Percentiles rank a stretch among this genome's conserved stretches.
phyloP scores from a whole-genome alignment of 1,140 invertebrate species.

The fruit fly (Drosophila melanogaster) region DNA sequence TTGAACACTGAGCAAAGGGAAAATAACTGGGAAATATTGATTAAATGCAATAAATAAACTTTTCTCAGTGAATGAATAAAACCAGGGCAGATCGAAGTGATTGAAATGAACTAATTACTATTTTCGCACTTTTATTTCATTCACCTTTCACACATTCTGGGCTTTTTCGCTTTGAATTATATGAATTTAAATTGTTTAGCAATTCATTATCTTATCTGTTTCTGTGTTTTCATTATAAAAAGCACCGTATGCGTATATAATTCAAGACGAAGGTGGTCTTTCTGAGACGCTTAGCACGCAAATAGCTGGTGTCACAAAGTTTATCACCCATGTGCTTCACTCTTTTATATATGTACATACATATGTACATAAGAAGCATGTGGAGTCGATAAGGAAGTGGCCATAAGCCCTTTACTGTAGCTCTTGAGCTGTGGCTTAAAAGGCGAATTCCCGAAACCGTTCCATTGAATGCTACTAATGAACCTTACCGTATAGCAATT shows the following conservation, averaged over 20 bases:
- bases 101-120: not conserved
- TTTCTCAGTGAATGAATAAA: not conserved
- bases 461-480: constrained; percentile 16
- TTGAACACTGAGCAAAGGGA: not conserved
- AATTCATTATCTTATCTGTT: constrained; percentile 9
- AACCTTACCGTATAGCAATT: constrained; percentile 5
- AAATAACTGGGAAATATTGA: not conserved
- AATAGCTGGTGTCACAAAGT: constrained; percentile 66
- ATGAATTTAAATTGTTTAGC: not conserved
- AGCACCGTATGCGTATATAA: constrained; percentile 11
- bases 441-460: constrained; percentile 2
- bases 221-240: constrained; percentile 2
- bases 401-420: constrained; percentile 21
- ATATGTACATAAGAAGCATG: constrained; percentile 12
- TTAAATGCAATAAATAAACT: not conserved
- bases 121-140: not conserved
- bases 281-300: constrained; percentile 16
- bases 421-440: constrained; percentile 33
- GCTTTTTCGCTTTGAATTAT: not conserved
- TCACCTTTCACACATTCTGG: not conserved
- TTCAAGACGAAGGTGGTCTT: constrained; percentile 27
- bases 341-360: not conserved
- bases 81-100: not conserved
- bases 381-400: constrained; percentile 34
- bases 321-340: constrained; percentile 54